Evolutionary conservation across 1,140 invertebrate species (phyloP), one percentile per base, ranked within the genome.

Genomic region (Leptopilina boulardi): DNA sequence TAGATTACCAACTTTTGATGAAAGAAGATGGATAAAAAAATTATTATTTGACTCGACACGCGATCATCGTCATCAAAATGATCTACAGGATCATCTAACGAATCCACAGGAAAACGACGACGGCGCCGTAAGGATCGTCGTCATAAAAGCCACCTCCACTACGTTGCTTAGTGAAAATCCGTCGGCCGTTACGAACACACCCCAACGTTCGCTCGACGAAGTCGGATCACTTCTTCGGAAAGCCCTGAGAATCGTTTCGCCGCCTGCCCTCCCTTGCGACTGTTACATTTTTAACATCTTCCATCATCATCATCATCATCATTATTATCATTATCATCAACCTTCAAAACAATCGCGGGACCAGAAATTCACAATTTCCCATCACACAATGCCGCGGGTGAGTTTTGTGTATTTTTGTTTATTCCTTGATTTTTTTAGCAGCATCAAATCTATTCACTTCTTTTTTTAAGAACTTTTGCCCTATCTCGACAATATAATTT

Each of bases 381-480:
- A 71, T 66, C 30, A n/a, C 70, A 81, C 8, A 66, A 88, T 88
- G 87, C 87, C 86, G 77, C 81, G 87, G 86, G 87, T 88, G 71
- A 88, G 86, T 80, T 70, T 21, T 15, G 23, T 66, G n/a, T 23
- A 13, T 42, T 73, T 51, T 23, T 51, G 15, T 23, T 18, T 1
- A 73, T 34, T 74, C 15, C 11, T 30, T 1, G 13, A 13, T 26
- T 59, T 23, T 30, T 30, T 54, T 54, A 5, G 2, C 30, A 34
- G n/a, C n/a, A n/a, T n/a, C n/a, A n/a, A n/a, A n/a, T n/a, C n/a
- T n/a, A n/a, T n/a, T n/a, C n/a, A n/a, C n/a, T n/a, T n/a, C n/a
- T n/a, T n/a, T n/a, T n/a, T n/a, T n/a, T n/a, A n/a, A n/a, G n/a
- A n/a, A n/a, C n/a, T n/a, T n/a, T n/a, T n/a, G n/a, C n/a, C n/a